Evolutionary conservation across 2,888 invertebrate genomes (phyloP).

Genomic region (Gastracanthus pulcherrimus): DNA sequence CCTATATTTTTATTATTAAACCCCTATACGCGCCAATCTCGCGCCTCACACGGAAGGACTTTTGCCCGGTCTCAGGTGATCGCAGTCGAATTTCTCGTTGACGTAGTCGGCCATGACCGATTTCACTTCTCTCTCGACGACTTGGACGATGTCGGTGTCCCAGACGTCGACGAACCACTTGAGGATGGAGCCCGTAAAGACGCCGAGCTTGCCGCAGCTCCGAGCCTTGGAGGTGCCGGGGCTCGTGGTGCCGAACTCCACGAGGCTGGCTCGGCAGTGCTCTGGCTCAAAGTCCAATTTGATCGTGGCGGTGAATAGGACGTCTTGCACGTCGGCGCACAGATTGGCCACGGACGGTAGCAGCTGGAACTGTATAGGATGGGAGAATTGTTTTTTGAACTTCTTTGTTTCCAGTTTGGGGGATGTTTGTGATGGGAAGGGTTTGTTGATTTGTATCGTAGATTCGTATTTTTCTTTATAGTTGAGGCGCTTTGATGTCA

Average conservation of each 20-base stretch:
- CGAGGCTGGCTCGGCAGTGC: neutral
- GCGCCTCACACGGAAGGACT: too few species aligned
- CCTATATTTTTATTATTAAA: too few species aligned
- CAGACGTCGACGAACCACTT: constrained; percentile 27
- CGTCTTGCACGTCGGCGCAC: constrained; percentile 15
- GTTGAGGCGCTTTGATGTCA: too few species aligned
- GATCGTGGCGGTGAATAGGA: constrained; percentile 9
- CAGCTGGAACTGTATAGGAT: constrained; percentile 1
- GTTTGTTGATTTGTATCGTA: too few species aligned
- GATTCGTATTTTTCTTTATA: too few species aligned
- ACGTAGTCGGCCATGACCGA: neutral
- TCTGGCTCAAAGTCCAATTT: constrained; percentile 12
- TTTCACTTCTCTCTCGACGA: neutral
- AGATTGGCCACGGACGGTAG: constrained; percentile 8
- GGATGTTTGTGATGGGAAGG: too few species aligned
- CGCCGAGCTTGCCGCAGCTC: constrained; percentile 1
- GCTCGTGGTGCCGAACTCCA: neutral
- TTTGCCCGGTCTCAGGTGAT: neutral
- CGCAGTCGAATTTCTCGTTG: constrained; percentile 26
- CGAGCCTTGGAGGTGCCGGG: neutral
- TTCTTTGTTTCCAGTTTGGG: too few species aligned
- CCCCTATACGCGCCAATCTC: too few species aligned
- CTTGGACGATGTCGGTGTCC: neutral
- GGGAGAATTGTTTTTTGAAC: too few species aligned
- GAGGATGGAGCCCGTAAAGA: constrained; percentile 14